Conservation (phyloP, 2,797 vertebrate genomes). For the Enteromius trimaculatus region DNA sequence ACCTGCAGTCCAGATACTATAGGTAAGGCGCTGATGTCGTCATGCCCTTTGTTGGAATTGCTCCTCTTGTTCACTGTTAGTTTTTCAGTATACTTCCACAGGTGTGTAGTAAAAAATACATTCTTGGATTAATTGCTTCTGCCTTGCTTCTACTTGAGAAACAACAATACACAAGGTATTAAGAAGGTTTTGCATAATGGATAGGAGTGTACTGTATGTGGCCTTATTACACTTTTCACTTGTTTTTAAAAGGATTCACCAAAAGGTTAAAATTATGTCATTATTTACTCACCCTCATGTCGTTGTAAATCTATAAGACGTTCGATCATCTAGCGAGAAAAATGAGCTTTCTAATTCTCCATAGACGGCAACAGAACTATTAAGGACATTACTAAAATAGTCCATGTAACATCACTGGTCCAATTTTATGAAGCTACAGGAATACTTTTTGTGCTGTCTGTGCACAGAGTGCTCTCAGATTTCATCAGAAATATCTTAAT, state of each 20-base stretch:
- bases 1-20: constrained; percentile 98
- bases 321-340: not conserved
- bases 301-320: not conserved
- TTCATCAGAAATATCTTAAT: too few relatives aligned
- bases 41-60: not conserved
- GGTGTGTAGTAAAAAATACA: not conserved
- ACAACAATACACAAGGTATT: not conserved
- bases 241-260: not conserved
- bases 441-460: not conserved
- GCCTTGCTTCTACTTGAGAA: not conserved
- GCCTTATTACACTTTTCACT: not conserved
- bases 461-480: not conserved
- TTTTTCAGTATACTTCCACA: constrained; percentile 28
- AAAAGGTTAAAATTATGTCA: not conserved
- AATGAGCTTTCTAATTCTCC: not conserved
- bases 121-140: not conserved
- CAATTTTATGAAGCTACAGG: not conserved
- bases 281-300: not conserved
- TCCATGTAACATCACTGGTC: not conserved
- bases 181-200: not conserved
- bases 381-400: not conserved
- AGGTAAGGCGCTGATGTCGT: constrained; percentile 80
- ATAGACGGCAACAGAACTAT: not conserved
- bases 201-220: not conserved
- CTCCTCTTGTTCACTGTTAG: not conserved